Evolutionary conservation across 2,888 invertebrate species (phyloP), one percentile per base, ranked within the genome.

Genomic region (Ophion slaviceki): DNA sequence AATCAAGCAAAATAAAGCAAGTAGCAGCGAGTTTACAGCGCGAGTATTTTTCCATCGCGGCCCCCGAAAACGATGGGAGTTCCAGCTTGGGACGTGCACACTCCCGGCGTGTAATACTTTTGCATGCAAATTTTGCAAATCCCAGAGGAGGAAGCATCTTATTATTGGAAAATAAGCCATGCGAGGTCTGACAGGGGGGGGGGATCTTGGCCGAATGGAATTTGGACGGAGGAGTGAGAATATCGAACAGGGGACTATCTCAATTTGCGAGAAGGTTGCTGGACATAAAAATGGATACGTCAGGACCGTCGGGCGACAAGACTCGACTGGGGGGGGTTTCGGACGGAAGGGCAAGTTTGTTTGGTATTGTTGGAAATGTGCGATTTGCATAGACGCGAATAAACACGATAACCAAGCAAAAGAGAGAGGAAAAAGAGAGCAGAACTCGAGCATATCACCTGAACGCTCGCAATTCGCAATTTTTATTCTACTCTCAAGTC

Each of bases 81-180:
- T 47, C 47, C 68, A 28, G 24, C 47, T 47, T 24, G 47, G 28
- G 24, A 45, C 10, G 28, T 8, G 24, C 67, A 10, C 47, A 45
- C 45, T 45, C 45, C 45, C 45, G 45, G 24, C 20, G 47, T 47
- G 45, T 40, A 40, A 59, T 36, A 72, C 59, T 72, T 72, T 72
- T 59, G 11, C 72, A 72, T 72, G 72, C 36, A 72, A 72, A 72
- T 72, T 72, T 72, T 1, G 7, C 10, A 36, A 72, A 72, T 36
- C 47, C 47, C 59, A 57, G 32, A 59, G 57, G 57, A 72, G 32
- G 36, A 66, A 57, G 66, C 36, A 24, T 24, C 67, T 68, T 68
- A 67, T 77, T 77, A 77, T 77, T 77, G 68, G 59, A 66, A 66
- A 57, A 77, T 68, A 71, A 71, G 24, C n/a, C 28, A 17, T 32